A percentile compares a stretch with the other conserved stretches of the same genome.
Conservation (phyloP, 2,113 vertebrate species). For the Caranx ignobilis region DNA sequence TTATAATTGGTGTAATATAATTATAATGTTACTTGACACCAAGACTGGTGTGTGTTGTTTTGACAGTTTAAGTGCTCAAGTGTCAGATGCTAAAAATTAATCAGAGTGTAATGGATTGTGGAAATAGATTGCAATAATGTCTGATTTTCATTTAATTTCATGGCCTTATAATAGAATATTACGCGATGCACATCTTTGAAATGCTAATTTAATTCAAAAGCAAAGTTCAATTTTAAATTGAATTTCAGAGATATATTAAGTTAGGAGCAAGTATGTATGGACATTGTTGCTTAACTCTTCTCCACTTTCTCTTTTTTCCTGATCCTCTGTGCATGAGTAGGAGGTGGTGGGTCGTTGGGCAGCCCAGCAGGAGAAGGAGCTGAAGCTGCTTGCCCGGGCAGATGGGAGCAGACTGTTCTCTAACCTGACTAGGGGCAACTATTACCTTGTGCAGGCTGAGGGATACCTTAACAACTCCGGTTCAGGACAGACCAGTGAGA, state of each 20-base stretch:
- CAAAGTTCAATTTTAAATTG: not conserved
- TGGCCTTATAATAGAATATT: not conserved
- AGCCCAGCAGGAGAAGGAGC: conserved; percentile 91
- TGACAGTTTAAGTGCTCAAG: not conserved
- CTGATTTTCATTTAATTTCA: not conserved
- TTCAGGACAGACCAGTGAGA: conserved; percentile 91
- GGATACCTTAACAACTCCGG: conserved; percentile 92
- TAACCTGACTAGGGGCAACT: conserved; percentile 88
- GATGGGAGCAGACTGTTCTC: conserved; percentile 88
- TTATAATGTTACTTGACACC: not conserved
- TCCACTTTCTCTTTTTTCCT: conserved; percentile 5
- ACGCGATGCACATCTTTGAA: not conserved
- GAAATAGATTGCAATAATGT: not conserved
- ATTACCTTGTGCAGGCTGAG: conserved; percentile 90
- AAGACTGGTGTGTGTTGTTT: not conserved
- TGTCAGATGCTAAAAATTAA: not conserved
- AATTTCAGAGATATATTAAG: not conserved
- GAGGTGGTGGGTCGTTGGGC: conserved; percentile 92
- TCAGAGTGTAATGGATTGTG: not conserved
- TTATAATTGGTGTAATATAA: no score
- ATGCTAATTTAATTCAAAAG: not conserved
- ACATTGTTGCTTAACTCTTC: not conserved
- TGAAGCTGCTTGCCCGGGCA: conserved; percentile 84
- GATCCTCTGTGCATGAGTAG: conserved; percentile 55
- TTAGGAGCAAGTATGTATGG: not conserved